Base-by-base conservation (phyloP, 2,888 invertebrate genomes). In the Acanthosepion pharaonis region DNA sequence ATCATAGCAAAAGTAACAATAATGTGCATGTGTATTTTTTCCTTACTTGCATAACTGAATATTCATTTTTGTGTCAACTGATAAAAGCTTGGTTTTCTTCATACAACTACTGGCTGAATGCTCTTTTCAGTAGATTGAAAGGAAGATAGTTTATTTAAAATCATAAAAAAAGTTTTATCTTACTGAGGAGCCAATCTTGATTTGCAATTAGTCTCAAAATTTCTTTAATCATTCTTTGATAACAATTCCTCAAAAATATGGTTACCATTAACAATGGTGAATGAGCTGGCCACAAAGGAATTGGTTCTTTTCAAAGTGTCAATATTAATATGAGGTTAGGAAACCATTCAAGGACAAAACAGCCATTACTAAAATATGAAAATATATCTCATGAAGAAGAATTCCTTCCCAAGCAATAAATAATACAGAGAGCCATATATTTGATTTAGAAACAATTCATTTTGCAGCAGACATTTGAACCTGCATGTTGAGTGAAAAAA, bases 291-390 rank as follows among this genome's bases (percentile, higher is more conserved):
- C 78, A n/a, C 8, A 11, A 78, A 78, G 78, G n/a, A 78, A 78
- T 78, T 11, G 78, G 9, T 28, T n/a, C n/a, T 78, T 15, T 28
- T 9, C 78, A 8, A n/a, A 78, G n/a, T n/a, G n/a, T 78, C 78
- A 78, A 28, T 78, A 78, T 78, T 28, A 78, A 78, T 15, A n/a
- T 28, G 78, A 78, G n/a, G 78, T 78, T 28, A n/a, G 15, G 8
- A 78, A 28, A 78, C 78, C 78, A 28, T 28, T 78, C 78, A n/a
- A 78, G n/a, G 78, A n/a, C 28, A 28, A n/a, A 78, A 78, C n/a
- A 78, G 78, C 78, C 78, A n/a, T 78, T 78, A 78, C n/a, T 78
- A 78, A 78, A 78, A 78, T 78, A 78, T 78, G 78, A 78, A 78
- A 78, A 78, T 78, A 78, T 78, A 78, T 55, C 55, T 55, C 55